Evolutionary conservation across 2,888 invertebrate genomes (phyloP).

Genomic region (Eristalis arbustorum): DNA sequence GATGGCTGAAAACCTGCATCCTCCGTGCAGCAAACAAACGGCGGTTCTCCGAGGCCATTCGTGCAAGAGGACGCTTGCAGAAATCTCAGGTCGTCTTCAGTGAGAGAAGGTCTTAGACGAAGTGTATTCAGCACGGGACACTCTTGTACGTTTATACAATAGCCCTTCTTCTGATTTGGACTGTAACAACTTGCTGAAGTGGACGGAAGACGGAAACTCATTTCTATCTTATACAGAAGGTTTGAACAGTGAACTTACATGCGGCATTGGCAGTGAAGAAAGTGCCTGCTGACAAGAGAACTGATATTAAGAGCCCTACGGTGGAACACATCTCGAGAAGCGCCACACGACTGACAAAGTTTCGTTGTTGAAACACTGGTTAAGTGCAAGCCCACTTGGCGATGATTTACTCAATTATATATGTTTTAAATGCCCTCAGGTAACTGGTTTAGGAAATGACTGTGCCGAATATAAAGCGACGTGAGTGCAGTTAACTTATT

Average conservation of each 20-base stretch:
- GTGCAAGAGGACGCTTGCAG: constrained; percentile 60
- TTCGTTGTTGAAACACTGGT: background rate
- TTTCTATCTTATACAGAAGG: background rate
- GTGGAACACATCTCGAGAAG: constrained; percentile 38
- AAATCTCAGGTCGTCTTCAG: constrained; percentile 41
- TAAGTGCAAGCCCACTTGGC: background rate
- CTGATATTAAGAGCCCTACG: background rate
- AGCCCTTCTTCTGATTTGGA: constrained; percentile 54
- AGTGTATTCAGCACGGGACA: constrained; percentile 58
- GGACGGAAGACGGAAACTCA: background rate
- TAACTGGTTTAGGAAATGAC: constrained; percentile 20
- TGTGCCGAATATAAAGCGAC: background rate
- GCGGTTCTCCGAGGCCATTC: constrained; percentile 55
- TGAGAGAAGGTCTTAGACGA: background rate
- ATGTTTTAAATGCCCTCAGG: background rate
- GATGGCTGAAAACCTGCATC: constrained; percentile 34
- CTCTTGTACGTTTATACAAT: constrained; percentile 66
- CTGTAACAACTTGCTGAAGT: constrained; percentile 45
- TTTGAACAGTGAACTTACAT: constrained; percentile 22
- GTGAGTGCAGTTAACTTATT: background rate
- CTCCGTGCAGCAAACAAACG: constrained; percentile 66
- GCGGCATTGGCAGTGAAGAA: background rate
- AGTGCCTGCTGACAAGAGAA: background rate
- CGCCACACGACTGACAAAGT: constrained; percentile 18
- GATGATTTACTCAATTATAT: constrained; percentile 7